Evolutionary conservation across 2,888 invertebrate species (phyloP).

Genomic region (Dexiosoma caninum): DNA sequence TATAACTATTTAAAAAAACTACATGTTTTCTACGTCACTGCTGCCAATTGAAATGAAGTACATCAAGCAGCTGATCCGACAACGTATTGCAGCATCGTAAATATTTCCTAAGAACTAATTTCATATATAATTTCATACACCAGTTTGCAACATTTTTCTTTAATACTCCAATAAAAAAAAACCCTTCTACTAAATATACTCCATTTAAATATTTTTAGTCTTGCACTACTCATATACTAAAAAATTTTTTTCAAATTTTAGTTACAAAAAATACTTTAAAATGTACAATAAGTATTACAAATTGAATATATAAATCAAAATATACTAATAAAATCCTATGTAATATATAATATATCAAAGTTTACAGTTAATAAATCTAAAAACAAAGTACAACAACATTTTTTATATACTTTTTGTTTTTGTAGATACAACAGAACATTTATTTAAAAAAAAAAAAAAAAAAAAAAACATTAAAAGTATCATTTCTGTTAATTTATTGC

Average conservation of each 20-base stretch:
- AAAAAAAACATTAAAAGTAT: not conserved
- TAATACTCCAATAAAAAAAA: too few relatives aligned
- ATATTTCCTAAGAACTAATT: too few relatives aligned
- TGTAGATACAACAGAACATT: conserved; percentile 21
- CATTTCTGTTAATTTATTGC: not conserved
- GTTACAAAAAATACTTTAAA: conserved; percentile 6
- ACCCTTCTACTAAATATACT: too few relatives aligned
- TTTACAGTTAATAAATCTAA: conserved; percentile 29
- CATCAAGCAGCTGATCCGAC: too few relatives aligned
- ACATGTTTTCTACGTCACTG: too few relatives aligned
- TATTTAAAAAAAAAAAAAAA: not conserved
- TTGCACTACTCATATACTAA: not conserved
- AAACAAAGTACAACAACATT: conserved; percentile 8
- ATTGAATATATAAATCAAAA: not conserved
- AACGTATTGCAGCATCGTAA: too few relatives aligned
- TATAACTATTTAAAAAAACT: too few relatives aligned
- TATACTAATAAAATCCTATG: not conserved
- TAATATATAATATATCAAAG: not conserved
- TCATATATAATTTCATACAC: too few relatives aligned
- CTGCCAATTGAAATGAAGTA: too few relatives aligned
- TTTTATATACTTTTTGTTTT: not conserved
- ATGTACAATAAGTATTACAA: not conserved
- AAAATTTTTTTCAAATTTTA: not conserved
- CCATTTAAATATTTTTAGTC: too few relatives aligned
- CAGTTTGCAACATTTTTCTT: too few relatives aligned